Base-by-base conservation (phyloP, 2,888 invertebrate genomes). In the Bellardia bayeri region DNA sequence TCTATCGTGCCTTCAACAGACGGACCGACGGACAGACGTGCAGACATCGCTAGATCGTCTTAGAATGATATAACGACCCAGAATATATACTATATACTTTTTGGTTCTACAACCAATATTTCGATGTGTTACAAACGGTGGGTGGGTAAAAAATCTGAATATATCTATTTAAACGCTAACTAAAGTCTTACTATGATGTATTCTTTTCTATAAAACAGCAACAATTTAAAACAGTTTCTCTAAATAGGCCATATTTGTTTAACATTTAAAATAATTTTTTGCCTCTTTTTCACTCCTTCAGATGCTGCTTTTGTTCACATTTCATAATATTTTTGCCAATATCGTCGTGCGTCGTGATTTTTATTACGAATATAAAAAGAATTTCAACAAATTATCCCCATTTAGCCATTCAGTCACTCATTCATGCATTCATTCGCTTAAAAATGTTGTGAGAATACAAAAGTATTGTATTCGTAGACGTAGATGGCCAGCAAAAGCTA, bases 261-360 rank as follows among this genome's bases (percentile, higher is more conserved):
- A 58, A 23, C 16, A 42, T 40, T 61, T 61, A 33, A 11, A 1
- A 49, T 11, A 37, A 45, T 56, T 66, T 11, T 66, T 11, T 33
- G 2, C 33, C 37, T 37, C 13, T 0, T 23, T 64, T 64, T 56
- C 13, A n/a, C 37, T 51, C 37, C 40, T 54, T 11, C 45, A n/a
- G 3, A 13, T 37, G 8, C 13, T 23, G 11, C 56, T 30, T 33
- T 61, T 16, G 23, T 64, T 45, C 56, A 16, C 9, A 64, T 72
- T 66, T 45, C 2, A 54, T 2, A 64, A 56, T 64, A 64, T 74
- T 30, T 84, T 74, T 42, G 76, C 76, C 58, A 87, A 76, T 84
- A 81, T 75, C 33, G 56, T 68, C 74, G 42, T 75, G 75, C 74
- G 76, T 76, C 81, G 81, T 87, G 81, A 84, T 84, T 84, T 76